phyloP scores from a whole-genome alignment of 2,888 invertebrate species.

The Helicoverpa assulta region DNA sequence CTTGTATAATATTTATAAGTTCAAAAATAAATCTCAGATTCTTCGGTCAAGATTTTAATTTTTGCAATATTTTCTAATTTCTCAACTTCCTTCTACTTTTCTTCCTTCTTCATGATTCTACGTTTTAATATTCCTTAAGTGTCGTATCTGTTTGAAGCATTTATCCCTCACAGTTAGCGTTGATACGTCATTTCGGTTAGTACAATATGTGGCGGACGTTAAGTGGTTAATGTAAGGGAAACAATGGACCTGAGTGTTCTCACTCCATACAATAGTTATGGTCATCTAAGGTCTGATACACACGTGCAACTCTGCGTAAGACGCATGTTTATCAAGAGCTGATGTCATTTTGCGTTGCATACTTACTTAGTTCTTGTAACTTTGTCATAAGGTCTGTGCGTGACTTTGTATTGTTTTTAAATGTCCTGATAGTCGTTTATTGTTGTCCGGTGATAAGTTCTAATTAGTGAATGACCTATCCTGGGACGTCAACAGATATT shows the following conservation, averaged over 20 bases:
- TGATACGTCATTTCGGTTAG: constrained; percentile 63
- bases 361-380: background rate
- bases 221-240: constrained; percentile 75
- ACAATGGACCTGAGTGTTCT: constrained; percentile 66
- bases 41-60: too few relatives aligned
- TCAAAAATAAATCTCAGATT: too few relatives aligned
- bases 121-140: background rate
- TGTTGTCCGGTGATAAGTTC: background rate
- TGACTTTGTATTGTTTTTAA: background rate
- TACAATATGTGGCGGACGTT: constrained; percentile 56
- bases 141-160: constrained; percentile 17
- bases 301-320: constrained; percentile 34
- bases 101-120: background rate
- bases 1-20: too few relatives aligned
- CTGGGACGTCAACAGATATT: background rate
- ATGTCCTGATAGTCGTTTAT: background rate
- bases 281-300: constrained; percentile 27
- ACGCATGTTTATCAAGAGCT: constrained; percentile 5
- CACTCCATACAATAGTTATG: constrained; percentile 29
- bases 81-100: background rate
- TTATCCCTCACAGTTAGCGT: constrained; percentile 32
- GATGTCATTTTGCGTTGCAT: constrained; percentile 8
- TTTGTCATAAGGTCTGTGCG: background rate
- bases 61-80: background rate
- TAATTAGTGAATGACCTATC: background rate